phyloP scores from a whole-genome alignment of 2,888 invertebrate species.

The Amphipyra tragopoginis region DNA sequence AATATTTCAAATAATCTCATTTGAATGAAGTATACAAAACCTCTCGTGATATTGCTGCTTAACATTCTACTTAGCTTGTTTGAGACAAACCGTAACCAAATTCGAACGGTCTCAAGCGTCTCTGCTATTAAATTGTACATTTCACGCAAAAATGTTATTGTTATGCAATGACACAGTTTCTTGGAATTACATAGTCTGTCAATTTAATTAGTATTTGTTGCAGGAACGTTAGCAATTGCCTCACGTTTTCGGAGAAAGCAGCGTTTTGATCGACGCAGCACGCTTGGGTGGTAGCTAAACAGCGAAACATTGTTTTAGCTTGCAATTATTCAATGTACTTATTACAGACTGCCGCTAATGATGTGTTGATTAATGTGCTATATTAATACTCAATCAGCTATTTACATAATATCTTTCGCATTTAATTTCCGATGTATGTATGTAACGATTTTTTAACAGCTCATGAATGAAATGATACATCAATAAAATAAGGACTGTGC shows the following conservation, averaged over 20 bases:
- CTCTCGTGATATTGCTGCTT: background rate
- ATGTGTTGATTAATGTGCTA: constrained; percentile 21
- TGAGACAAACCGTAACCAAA: background rate
- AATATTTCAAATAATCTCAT: too few relatives aligned
- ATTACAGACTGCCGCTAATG: constrained; percentile 16
- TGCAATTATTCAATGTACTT: constrained; percentile 45
- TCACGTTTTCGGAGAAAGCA: constrained; percentile 68
- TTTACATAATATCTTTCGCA: constrained; percentile 16
- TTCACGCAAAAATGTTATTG: constrained; percentile 20
- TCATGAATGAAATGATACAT: constrained; percentile 4
- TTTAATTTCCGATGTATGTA: constrained; percentile 7
- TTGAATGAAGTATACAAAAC: background rate
- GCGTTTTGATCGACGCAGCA: constrained; percentile 42
- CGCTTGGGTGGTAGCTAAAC: constrained; percentile 52
- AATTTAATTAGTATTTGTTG: constrained; percentile 61
- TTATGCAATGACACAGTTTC: constrained; percentile 60
- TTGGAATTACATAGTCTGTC: constrained; percentile 53
- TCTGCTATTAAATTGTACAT: constrained; percentile 13
- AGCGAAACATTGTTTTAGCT: constrained; percentile 27
- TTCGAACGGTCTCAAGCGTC: background rate
- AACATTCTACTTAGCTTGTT: too few relatives aligned
- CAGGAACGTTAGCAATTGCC: constrained; percentile 50
- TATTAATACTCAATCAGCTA: constrained; percentile 15
- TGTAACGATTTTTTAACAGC: constrained; percentile 15
- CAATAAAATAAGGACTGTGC: background rate